Evolutionary conservation across 2,797 vertebrate species (phyloP).

Genomic region (Gobio occitaniae): DNA sequence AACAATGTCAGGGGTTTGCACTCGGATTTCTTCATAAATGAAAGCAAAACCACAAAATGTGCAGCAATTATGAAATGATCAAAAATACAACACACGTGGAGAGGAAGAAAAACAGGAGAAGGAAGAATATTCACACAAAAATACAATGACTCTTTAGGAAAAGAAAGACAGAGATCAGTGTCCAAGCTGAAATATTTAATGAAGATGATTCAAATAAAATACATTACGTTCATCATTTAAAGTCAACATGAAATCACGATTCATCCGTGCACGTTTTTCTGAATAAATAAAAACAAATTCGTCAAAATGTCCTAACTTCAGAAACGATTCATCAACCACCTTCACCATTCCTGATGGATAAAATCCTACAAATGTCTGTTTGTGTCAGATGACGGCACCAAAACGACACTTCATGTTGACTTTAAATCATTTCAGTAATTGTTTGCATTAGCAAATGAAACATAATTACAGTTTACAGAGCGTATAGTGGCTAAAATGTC

Average conservation of each 20-base stretch:
- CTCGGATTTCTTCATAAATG: constrained; percentile 58
- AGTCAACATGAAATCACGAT: constrained; percentile 66
- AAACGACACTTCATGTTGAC: not conserved
- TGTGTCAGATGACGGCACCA: not conserved
- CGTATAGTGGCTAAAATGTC: not conserved
- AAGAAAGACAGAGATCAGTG: constrained; percentile 43
- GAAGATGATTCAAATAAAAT: constrained; percentile 50
- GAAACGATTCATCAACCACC: not conserved
- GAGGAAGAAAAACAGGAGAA: not conserved
- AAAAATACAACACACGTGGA: not conserved
- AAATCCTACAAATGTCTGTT: not conserved
- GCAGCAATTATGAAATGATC: not conserved
- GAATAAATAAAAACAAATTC: not conserved
- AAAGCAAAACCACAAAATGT: constrained; percentile 67
- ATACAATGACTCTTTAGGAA: not conserved
- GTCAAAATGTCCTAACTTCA: not conserved
- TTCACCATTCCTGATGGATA: not conserved
- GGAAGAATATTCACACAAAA: not conserved
- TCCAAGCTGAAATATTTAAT: constrained; percentile 58
- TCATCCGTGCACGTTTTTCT: not conserved
- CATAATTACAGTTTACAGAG: constrained; percentile 12
- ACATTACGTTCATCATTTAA: constrained; percentile 61
- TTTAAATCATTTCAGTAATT: not conserved
- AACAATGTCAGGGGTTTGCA: constrained; percentile 20
- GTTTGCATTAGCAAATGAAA: constrained; percentile 14